Conservation (phyloP, 2,113 vertebrate genomes). For the Ceyx margarethae region DNA sequence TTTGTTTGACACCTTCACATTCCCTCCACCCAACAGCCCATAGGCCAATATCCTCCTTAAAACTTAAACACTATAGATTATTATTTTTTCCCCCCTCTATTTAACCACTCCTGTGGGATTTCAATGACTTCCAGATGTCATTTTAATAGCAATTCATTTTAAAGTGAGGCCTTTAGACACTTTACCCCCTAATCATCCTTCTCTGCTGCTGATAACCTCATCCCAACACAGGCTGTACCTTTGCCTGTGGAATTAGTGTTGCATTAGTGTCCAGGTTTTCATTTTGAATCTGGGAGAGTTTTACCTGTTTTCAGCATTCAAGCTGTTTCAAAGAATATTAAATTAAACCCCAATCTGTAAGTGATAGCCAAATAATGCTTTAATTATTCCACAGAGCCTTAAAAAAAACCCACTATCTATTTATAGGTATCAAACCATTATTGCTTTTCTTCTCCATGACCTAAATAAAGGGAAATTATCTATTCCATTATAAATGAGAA, state of each 20-base stretch:
- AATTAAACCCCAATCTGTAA: neutral
- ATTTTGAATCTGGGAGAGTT: neutral
- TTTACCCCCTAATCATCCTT: conserved; percentile 34
- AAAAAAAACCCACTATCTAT: neutral
- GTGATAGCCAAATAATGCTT: neutral
- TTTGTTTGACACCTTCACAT: conserved; percentile 24
- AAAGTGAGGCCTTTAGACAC: conserved; percentile 1
- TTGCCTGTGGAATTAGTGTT: conserved; percentile 21
- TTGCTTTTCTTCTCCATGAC: neutral
- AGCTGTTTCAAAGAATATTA: neutral
- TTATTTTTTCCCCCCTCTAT: conserved; percentile 8
- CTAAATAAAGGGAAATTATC: neutral
- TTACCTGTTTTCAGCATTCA: neutral
- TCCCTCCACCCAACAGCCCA: neutral
- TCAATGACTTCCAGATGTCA: conserved; percentile 50
- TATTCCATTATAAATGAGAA: neutral
- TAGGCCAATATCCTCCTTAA: neutral
- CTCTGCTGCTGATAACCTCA: conserved; percentile 56
- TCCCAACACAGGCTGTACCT: neutral
- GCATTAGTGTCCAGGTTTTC: conserved; percentile 24
- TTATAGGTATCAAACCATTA: neutral
- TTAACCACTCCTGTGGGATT: conserved; percentile 51
- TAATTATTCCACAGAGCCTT: neutral
- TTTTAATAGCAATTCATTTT: conserved; percentile 46
- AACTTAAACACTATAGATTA: neutral